These are phyloP conservation scores for Bombycilla garrulus DNA, from an alignment of 2,113 vertebrate species.

Conservation along the genomic window DNA sequence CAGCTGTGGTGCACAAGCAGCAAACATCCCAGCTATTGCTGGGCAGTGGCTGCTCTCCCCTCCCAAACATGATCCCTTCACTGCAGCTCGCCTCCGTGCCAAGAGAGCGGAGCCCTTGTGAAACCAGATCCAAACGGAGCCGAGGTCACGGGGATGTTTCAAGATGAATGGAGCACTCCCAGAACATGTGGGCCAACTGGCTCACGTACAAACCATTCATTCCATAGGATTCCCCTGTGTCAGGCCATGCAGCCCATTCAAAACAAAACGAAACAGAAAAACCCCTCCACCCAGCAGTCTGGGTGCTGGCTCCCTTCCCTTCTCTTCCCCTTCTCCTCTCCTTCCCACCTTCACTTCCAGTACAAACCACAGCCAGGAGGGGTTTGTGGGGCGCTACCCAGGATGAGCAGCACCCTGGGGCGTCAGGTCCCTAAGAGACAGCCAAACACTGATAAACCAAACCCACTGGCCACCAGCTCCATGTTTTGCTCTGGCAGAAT, in stretches of 20 bases:
- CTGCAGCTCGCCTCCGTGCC: neutral
- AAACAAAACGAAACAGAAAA: constrained; percentile 33
- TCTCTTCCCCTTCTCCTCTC: neutral
- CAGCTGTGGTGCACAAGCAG: neutral
- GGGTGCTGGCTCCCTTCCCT: neutral
- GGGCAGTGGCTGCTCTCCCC: constrained; percentile 30
- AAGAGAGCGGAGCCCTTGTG: constrained; percentile 55
- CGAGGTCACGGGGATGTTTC: constrained; percentile 56
- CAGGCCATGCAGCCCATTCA: constrained; percentile 35
- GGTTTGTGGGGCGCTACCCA: neutral
- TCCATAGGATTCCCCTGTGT: constrained; percentile 61
- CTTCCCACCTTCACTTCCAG: neutral
- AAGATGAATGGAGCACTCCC: constrained; percentile 64
- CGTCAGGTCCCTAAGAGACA: neutral
- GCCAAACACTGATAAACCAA: accelerated
- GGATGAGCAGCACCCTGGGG: neutral
- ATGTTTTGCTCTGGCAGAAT: neutral
- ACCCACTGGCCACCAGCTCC: neutral
- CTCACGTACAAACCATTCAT: constrained; percentile 59
- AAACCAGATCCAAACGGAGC: constrained; percentile 58
- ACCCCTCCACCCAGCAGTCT: neutral
- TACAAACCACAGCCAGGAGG: neutral
- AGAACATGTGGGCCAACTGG: constrained; percentile 60
- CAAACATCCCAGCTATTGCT: constrained; percentile 22
- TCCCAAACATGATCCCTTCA: constrained; percentile 16